Base-by-base conservation (phyloP, 2,888 invertebrate genomes). In the Mycogona germanica region DNA sequence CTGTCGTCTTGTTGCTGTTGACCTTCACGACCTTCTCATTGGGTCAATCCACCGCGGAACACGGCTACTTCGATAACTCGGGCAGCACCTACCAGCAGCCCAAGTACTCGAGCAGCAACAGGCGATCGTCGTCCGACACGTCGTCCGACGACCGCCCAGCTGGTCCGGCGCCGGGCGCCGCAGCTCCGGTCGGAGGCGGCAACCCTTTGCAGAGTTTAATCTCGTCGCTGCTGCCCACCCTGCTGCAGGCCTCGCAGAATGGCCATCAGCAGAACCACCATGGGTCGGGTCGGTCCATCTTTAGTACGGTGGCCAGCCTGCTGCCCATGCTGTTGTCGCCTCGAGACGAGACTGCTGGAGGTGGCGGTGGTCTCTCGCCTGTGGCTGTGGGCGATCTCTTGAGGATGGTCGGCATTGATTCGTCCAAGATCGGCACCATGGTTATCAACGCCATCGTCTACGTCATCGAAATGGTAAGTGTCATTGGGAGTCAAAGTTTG, bases 371-470 rank as follows among this genome's bases (percentile, higher is more conserved):
- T n/a, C 12, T 9, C 7, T 5, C 35, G 7, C 41, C 48, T 7
- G 5, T 53, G 17, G 32, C 29, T 23, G 30, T 51, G 2, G 17
- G 37, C 25, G 62, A 62, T 7, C 56, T 65, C 28, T 59, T 65
- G 14, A 55, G 61, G n/a, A 62, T 87, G 53, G 74, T 88, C 60
- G 87, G 86, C 21, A 75, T 88, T 50, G 83, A 87, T 66, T 76
- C 81, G 0, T 78, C 77, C 53, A 84, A 84, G 70, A 75, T 87
- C 57, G 82, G 84, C 29, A 87, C 87, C 0, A 80, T 87, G 38
- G 84, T 86, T 14, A 76, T 88, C 17, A 88, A 88, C 67, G 84
- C 84, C 21, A 75, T 87, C 17, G 80, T 88, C 59, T 85, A 87
- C 69, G 76, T 88, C 17, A 87, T 87, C 1, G 86, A 87, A 71